Conservation (phyloP, 2,113 vertebrate species). For the Chaetura pelagica region DNA sequence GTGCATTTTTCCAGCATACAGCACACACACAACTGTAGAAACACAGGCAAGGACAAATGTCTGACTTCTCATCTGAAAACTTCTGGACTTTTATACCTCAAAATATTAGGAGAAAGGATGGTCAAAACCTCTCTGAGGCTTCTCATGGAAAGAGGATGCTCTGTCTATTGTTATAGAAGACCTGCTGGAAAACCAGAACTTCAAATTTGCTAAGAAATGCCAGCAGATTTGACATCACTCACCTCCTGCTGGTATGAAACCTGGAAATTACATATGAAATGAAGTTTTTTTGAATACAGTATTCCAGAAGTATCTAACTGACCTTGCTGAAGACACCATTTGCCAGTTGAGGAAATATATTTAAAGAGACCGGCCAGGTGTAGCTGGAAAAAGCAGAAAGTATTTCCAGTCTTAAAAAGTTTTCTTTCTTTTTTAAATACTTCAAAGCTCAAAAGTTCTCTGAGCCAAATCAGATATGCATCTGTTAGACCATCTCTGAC, state of each 20-base stretch:
- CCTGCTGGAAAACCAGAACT: neutral
- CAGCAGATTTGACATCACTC: neutral
- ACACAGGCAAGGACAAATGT: neutral
- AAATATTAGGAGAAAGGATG: neutral
- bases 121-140: neutral
- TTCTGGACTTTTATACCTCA: neutral
- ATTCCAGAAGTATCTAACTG: neutral
- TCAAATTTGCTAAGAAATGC: neutral
- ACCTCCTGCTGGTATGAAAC: neutral
- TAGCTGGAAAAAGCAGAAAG: neutral
- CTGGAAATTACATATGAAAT: neutral
- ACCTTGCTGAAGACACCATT: neutral
- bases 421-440: conserved; percentile 4
- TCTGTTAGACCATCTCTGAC: neutral
- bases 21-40: neutral
- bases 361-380: neutral
- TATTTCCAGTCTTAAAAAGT: neutral
- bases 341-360: neutral
- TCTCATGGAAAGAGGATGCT: neutral
- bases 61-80: neutral
- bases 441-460: neutral
- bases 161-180: neutral
- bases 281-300: neutral
- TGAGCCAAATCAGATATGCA: conserved; percentile 10
- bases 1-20: neutral